These are phyloP conservation scores for Neomonachus schauinslandi DNA, from an alignment of 2,113 vertebrate genomes.

Conservation along the genomic window DNA sequence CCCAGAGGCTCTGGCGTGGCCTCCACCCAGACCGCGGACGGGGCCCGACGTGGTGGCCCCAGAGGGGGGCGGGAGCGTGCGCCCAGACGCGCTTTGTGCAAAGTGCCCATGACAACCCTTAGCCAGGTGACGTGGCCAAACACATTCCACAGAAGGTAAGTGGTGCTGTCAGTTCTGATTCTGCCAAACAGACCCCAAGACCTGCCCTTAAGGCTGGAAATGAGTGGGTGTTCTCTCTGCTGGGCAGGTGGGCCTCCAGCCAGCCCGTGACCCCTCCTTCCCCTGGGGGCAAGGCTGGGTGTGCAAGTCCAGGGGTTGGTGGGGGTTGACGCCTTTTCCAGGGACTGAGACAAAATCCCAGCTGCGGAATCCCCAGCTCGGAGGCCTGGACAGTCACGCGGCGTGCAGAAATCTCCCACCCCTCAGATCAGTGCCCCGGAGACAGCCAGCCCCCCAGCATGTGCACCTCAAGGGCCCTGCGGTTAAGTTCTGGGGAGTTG, in stretches of 20 bases:
- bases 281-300: rapidly evolving
- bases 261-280: not conserved
- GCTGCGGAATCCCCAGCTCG: not conserved
- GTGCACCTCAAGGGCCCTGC: no score
- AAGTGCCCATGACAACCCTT: not conserved
- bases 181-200: not conserved
- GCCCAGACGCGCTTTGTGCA: no score
- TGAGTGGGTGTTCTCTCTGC: not conserved
- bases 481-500: not conserved
- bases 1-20: not conserved
- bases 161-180: not conserved
- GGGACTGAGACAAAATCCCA: not conserved
- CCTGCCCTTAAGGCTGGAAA: not conserved
- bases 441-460: rapidly evolving
- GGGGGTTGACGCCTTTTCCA: not conserved
- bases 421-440: not conserved
- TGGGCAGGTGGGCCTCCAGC: not conserved
- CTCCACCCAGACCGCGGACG: not conserved
- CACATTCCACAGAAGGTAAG: not conserved
- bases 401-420: not conserved
- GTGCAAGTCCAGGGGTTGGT: not conserved
- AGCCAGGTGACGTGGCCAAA: not conserved
- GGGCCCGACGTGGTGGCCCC: not conserved
- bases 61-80: no score
- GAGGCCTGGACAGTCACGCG: not conserved